Conservation (phyloP, 2,888 invertebrate genomes). For the Antitype chi region DNA sequence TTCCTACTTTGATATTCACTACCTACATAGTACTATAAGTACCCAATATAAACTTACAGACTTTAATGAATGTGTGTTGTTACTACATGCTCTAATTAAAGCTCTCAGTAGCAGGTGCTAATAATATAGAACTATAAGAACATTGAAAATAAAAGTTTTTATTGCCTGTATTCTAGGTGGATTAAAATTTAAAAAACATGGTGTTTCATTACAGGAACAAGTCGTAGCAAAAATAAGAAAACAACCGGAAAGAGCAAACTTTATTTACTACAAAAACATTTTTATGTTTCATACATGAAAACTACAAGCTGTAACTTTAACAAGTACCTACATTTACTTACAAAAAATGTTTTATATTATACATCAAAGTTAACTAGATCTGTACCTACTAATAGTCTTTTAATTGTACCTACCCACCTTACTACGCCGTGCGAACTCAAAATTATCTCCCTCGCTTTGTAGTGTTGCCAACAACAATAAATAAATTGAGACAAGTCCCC, state of each 20-base stretch:
- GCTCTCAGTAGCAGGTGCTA: not conserved
- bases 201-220: slow-evolving; percentile 19
- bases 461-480: slow-evolving; percentile 57
- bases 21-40: not conserved
- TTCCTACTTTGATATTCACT: slow-evolving; percentile 16
- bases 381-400: slow-evolving; percentile 51
- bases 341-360: slow-evolving; percentile 43
- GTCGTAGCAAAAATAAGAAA: slow-evolving; percentile 45
- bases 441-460: slow-evolving; percentile 43
- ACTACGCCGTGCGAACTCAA: slow-evolving; percentile 51
- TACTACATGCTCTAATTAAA: not conserved
- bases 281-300: slow-evolving; percentile 17
- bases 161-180: not conserved
- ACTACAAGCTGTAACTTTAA: slow-evolving; percentile 38
- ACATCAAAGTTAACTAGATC: slow-evolving; percentile 64
- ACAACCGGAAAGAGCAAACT: slow-evolving; percentile 54
- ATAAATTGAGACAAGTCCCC: slow-evolving; percentile 52
- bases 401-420: slow-evolving; percentile 54
- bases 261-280: slow-evolving; percentile 54
- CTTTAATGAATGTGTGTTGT: not conserved
- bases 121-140: not conserved
- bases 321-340: slow-evolving; percentile 10
- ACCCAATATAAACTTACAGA: not conserved
- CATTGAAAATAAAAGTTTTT: no score
- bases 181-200: not conserved